Conservation (phyloP, 2,888 invertebrate genomes). For the Anodontia alba region DNA sequence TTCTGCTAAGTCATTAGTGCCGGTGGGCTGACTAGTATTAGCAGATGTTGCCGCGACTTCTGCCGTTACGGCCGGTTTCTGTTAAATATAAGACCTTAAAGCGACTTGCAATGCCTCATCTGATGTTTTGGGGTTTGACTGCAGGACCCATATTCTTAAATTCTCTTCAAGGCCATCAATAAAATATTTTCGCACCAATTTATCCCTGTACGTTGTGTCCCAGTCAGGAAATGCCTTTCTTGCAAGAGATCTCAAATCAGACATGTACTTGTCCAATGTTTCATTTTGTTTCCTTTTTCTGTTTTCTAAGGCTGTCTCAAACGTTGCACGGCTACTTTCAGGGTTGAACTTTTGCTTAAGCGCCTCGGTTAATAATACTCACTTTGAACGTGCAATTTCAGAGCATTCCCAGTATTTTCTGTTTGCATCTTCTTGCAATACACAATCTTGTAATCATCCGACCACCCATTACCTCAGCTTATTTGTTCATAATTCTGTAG, state of each 20-base stretch:
- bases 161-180: slow-evolving; percentile 19
- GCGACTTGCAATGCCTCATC: slow-evolving; percentile 21
- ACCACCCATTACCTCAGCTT: background rate
- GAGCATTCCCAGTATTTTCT: slow-evolving; percentile 12
- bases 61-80: background rate
- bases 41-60: background rate
- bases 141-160: slow-evolving; percentile 19
- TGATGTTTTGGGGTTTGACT: slow-evolving; percentile 8
- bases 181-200: slow-evolving; percentile 17
- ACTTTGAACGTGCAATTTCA: background rate
- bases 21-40: background rate
- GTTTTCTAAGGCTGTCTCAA: slow-evolving; percentile 7
- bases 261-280: slow-evolving; percentile 14
- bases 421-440: slow-evolving; percentile 7
- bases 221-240: slow-evolving; percentile 19
- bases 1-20: slow-evolving; percentile 12
- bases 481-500: too few species aligned
- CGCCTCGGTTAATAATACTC: background rate
- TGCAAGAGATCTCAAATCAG: background rate
- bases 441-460: background rate
- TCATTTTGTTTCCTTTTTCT: background rate
- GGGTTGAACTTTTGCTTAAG: too few species aligned
- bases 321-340: background rate
- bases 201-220: background rate
- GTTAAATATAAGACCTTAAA: background rate